Evolutionary conservation across 2,113 vertebrate species (phyloP).

Genomic region (Oxygymnocypris stewartii): DNA sequence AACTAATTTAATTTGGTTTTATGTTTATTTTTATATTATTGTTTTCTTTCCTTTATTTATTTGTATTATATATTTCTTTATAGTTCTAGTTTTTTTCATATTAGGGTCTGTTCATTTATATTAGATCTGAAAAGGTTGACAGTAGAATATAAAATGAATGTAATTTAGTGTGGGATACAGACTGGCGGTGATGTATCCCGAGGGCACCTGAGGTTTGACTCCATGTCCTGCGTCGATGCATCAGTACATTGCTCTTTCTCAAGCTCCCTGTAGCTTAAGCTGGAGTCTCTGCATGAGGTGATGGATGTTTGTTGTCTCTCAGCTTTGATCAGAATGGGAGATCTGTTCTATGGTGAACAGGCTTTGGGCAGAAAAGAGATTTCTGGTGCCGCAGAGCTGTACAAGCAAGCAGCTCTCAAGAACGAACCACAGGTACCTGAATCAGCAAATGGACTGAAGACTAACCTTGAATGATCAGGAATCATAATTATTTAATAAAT

Average conservation of each 20-base stretch:
- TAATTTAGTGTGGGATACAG: background rate
- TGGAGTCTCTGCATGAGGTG: background rate
- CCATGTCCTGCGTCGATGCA: background rate
- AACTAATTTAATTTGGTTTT: too few species aligned
- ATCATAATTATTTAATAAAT: background rate
- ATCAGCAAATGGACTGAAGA: background rate
- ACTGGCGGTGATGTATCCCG: background rate
- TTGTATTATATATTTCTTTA: too few species aligned
- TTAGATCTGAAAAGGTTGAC: background rate
- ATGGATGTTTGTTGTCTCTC: constrained; percentile 28
- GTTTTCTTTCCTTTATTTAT: too few species aligned
- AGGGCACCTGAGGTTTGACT: background rate
- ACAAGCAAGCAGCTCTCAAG: constrained; percentile 72
- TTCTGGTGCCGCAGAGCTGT: constrained; percentile 73
- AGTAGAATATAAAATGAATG: background rate
- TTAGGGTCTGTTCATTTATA: background rate
- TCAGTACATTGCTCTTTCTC: background rate
- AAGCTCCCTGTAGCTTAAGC: background rate
- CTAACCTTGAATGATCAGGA: background rate
- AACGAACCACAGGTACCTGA: constrained; percentile 74
- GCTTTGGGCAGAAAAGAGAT: constrained; percentile 59
- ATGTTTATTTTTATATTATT: too few species aligned
- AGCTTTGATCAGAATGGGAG: constrained; percentile 79
- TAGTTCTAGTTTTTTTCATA: background rate
- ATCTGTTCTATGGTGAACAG: constrained; percentile 68